Evolutionary conservation across 2,113 vertebrate genomes (phyloP), one percentile per base, ranked within the genome.

Genomic region (Planiliza haematocheilus): DNA sequence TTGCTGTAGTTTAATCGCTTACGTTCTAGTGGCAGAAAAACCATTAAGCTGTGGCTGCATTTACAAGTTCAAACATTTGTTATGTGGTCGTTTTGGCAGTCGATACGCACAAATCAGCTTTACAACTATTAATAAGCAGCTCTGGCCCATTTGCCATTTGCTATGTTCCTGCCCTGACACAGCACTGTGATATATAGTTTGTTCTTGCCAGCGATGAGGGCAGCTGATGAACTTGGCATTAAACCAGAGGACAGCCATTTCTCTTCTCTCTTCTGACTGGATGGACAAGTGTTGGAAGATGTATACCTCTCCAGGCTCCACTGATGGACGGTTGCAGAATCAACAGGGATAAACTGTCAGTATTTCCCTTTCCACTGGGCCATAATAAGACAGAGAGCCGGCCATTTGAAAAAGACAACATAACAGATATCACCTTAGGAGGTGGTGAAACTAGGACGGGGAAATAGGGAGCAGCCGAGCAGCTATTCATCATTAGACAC

Each of bases 211-310:
- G 82, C 59, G 56, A 61, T 60, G 63, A 86, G 83, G 70, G 64
- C 70, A 86, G 86, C 81, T 87, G 75, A 88, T 92, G 75, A 90
- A 88, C 83, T 84, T 90, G 89, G 89, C 87, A 70, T 79, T 59
- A 81, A 81, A 84, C 77, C 82, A 87, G 77, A 86, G 75, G 38
- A 77, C 65, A 34, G 86, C 58, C 79, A 86, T 88, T 87, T 77
- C 71, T 85, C 83, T 86, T 79, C 41, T 58, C 50, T 77, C 74
- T 48, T 77, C 59, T 67, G 76, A 70, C 77, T 85, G 64, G 84
- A 87, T 70, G 74, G 86, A 83, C 85, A 83, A 89, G 88, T 43
- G 64, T 74, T 60, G 70, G 68, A 76, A 81, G 87, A 92, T 81
- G 56, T 70, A 84, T 67, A 74, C 81, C 86, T 85, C 80, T 81